These are phyloP conservation scores for Dolichopus griseipennis DNA, from an alignment of 2,888 invertebrate genomes.

Conservation along the genomic window DNA sequence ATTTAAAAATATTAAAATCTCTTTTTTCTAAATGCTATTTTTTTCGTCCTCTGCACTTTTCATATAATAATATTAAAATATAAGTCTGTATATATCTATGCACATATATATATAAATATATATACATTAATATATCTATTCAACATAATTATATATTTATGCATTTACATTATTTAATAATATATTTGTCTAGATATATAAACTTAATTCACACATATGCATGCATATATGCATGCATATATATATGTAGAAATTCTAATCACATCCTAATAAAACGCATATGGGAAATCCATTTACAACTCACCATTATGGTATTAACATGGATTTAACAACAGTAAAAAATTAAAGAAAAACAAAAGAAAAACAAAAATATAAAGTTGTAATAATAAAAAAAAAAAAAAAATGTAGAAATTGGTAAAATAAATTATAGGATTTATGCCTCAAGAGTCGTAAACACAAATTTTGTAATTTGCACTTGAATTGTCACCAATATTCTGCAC, in stretches of 20 bases:
- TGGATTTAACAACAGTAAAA: not conserved
- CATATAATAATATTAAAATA: too few relatives aligned
- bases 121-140: too few relatives aligned
- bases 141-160: too few relatives aligned
- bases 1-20: too few relatives aligned
- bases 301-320: conserved; percentile 6
- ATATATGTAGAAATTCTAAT: conserved; percentile 4
- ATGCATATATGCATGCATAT: not conserved
- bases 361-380: not conserved
- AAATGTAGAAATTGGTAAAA: not conserved
- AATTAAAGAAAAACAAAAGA: not conserved
- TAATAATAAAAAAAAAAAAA: too few relatives aligned
- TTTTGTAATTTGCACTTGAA: conserved; percentile 11
- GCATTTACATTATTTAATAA: too few relatives aligned
- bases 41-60: too few relatives aligned
- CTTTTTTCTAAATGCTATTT: too few relatives aligned
- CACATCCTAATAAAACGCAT: conserved; percentile 1
- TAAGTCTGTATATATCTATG: too few relatives aligned
- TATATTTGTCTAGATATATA: too few relatives aligned
- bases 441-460: conserved; percentile 11
- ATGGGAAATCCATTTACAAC: conserved; percentile 3
- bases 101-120: too few relatives aligned
- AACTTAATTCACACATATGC: not conserved
- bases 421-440: conserved; percentile 7
- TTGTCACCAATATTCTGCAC: conserved; percentile 6